Evolutionary conservation across 1,140 invertebrate species (phyloP), one percentile per base, ranked within the genome.

Genomic region (Drosophila auraria): DNA sequence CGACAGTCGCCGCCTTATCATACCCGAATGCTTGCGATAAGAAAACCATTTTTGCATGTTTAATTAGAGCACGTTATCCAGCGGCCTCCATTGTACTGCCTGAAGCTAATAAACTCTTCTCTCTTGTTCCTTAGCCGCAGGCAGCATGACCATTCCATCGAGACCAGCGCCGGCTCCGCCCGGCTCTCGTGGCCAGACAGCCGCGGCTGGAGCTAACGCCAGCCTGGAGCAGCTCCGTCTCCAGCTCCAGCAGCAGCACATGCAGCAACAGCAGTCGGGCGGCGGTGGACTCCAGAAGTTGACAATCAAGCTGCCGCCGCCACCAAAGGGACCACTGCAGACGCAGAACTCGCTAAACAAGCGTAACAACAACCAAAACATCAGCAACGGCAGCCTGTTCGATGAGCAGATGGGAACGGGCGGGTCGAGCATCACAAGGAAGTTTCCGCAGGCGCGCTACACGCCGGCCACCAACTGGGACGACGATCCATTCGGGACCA

Each of bases 131-230:
- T 50, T 14, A 11, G 2, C 72, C 66, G 47, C 69, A 89, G 82
- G 50, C 38, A 77, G 36, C 14, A 93, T 93, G 82, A 93, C 93
- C 49, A 89, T 93, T 61, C 93, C 92, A 51, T 90, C 92, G 36
- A 66, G 93, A 58, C 93, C 93, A 56, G 93, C 93, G 25, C 93
- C 93, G 3, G 92, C 93, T 5, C 93, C 93, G 30, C 93, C 93
- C 15, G 76, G 72, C 7, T 81, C 89, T 25, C 73, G 80, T 38
- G 82, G 74, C 17, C 87, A 91, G 50, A 82, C 62, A 58, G 91
- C 91, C 23, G 91, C 87, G 23, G 91, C 82, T 30, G 87, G 84
- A n/a, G 91, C 91, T 5, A 92, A 92, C 60, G 91, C 91, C 11
- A 86, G 87, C 61, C 59, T 92, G 58, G 87, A 92, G 25, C 87